Conservation (phyloP, 2,113 vertebrate species). For the Poeciliopsis retropinna region DNA sequence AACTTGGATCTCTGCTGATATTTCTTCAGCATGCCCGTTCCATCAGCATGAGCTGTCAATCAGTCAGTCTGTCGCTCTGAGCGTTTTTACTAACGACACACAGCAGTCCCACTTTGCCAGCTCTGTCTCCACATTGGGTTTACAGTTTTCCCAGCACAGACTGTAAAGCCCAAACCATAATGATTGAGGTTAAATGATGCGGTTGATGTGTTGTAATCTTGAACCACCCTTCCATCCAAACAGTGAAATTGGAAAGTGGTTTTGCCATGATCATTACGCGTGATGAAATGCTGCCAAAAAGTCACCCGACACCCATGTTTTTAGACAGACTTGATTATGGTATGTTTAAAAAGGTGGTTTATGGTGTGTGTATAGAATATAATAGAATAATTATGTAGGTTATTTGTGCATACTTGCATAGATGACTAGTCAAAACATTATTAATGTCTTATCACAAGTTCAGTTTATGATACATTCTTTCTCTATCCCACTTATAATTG, state of each 20-base stretch:
- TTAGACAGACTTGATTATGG: conserved; percentile 3
- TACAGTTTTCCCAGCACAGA: conserved; percentile 7
- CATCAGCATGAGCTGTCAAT: background rate
- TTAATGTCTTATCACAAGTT: too few species aligned
- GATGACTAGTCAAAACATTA: too few species aligned
- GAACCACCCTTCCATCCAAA: conserved; percentile 31
- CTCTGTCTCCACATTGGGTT: conserved; percentile 6
- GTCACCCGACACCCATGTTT: background rate
- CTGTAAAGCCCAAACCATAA: conserved; percentile 45
- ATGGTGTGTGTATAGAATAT: background rate
- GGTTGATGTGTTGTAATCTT: conserved; percentile 49
- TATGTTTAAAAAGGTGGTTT: conserved; percentile 22
- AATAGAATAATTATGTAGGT: too few species aligned
- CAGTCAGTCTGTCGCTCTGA: conserved; percentile 1
- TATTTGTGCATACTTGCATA: too few species aligned
- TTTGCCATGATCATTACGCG: conserved; percentile 20
- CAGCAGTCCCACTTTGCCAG: background rate
- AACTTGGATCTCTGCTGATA: background rate
- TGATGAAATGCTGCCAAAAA: conserved; percentile 24
- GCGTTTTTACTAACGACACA: conserved; percentile 10
- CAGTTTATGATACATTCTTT: too few species aligned
- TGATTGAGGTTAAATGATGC: conserved; percentile 34
- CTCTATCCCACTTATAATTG: too few species aligned
- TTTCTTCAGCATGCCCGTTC: background rate
- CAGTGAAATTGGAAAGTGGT: conserved; percentile 21